Conservation (phyloP, 1,140 invertebrate species). For the Papilio polytes region DNA sequence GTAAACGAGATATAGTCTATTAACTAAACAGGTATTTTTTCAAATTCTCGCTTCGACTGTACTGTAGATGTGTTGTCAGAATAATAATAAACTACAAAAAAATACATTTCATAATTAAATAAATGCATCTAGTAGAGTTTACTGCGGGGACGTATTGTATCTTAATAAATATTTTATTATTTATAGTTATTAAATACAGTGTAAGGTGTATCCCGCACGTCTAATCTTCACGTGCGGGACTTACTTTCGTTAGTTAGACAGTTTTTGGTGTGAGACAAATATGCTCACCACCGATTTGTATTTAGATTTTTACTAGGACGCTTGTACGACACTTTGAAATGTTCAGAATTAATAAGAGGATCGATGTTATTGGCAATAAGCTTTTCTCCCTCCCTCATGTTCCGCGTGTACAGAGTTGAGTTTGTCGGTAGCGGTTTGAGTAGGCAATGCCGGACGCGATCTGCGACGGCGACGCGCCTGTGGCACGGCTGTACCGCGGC, state of each 20-base stretch:
- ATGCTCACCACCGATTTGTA: slow-evolving; percentile 56
- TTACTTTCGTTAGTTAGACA: slow-evolving; percentile 60
- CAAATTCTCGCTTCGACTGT: slow-evolving; percentile 83
- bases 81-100: slow-evolving; percentile 81
- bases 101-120: slow-evolving; percentile 79
- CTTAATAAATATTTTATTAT: slow-evolving; percentile 78
- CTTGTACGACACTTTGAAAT: slow-evolving; percentile 55
- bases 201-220: slow-evolving; percentile 70
- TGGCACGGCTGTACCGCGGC: slow-evolving; percentile 39
- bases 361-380: slow-evolving; percentile 54
- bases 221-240: slow-evolving; percentile 62
- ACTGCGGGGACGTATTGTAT: slow-evolving; percentile 78
- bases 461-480: slow-evolving; percentile 33
- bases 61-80: slow-evolving; percentile 83
- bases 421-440: slow-evolving; percentile 57
- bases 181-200: slow-evolving; percentile 80
- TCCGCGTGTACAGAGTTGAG: slow-evolving; percentile 59
- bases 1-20: slow-evolving; percentile 82
- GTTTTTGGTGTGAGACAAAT: slow-evolving; percentile 57
- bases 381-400: slow-evolving; percentile 55
- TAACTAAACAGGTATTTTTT: slow-evolving; percentile 83
- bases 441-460: slow-evolving; percentile 46
- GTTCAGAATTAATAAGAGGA: slow-evolving; percentile 52
- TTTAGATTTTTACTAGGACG: slow-evolving; percentile 63
- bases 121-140: slow-evolving; percentile 78